phyloP scores from a whole-genome alignment of 2,888 invertebrate species.

The Apamea crenata region DNA sequence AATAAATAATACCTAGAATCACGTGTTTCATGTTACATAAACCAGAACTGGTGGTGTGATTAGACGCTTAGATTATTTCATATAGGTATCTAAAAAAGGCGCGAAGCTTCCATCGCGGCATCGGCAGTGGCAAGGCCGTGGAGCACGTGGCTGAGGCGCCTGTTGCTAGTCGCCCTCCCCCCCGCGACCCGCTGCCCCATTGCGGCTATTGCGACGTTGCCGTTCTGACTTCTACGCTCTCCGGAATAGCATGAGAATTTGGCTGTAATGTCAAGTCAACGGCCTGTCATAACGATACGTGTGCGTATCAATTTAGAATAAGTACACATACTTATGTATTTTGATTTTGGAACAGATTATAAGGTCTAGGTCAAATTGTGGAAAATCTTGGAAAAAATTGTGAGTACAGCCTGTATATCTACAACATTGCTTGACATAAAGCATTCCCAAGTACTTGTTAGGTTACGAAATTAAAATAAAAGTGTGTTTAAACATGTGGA shows the following conservation, averaged over 20 bases:
- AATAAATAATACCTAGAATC: constrained; percentile 34
- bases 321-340: constrained; percentile 33
- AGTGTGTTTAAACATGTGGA: constrained; percentile 43
- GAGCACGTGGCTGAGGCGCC: constrained; percentile 87
- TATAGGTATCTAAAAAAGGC: constrained; percentile 84
- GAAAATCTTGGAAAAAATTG: not conserved
- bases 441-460: not conserved
- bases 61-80: constrained; percentile 66
- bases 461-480: constrained; percentile 33
- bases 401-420: not conserved
- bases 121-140: constrained; percentile 86
- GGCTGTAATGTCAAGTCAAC: constrained; percentile 77
- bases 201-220: constrained; percentile 83
- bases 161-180: constrained; percentile 84
- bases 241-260: constrained; percentile 76
- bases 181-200: constrained; percentile 65
- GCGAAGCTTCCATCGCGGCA: constrained; percentile 84
- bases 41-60: constrained; percentile 46
- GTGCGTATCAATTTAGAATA: constrained; percentile 53
- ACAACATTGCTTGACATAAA: constrained; percentile 15
- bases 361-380: constrained; percentile 10
- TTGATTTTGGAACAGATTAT: constrained; percentile 20
- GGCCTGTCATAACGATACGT: constrained; percentile 69
- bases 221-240: constrained; percentile 77
- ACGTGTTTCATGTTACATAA: constrained; percentile 49